Base-by-base conservation (phyloP, 2,113 vertebrate genomes). In the Spheniscus mendiculus region DNA sequence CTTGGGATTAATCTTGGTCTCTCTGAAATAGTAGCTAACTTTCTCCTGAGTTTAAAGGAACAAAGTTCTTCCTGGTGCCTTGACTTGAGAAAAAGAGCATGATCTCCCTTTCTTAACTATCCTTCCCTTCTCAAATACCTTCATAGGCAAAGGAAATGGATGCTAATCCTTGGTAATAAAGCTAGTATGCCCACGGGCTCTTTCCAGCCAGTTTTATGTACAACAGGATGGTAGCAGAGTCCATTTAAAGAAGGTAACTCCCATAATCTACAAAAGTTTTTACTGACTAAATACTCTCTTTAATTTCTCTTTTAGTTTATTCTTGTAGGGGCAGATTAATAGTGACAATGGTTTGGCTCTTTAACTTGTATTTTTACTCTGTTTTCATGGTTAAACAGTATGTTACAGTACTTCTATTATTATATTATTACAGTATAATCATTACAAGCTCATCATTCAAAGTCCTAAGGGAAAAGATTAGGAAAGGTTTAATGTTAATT, bases 131-230 rank as follows among this genome's bases (percentile, higher is more conserved):
- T 81, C 78, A 94, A 86, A 63, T 63, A 84, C 78, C 83, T 96
- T 93, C 93, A 69, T 2, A 85, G 59, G 73, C n/a, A 97, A 97
- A 97, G 73, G 52, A 96, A 96, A 90, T 40, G 29, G 29, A 74
- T 93, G 71, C 15, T 93, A 61, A 82, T 67, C 83, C 62, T 88
- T 92, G 72, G 79, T 88, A 91, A 66, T 87, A 84, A 82, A 89
- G 74, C 11, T 36, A 80, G 32, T 50, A 79, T 55, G 29, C 7
- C 23, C 79, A 58, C 32, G 87, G 67, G 50, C 77, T 86, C 63
- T 74, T 94, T 90, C 58, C 59, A 90, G 67, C 2, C 59, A 74
- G 47, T 66, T 93, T 90, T 53, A 87, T 21, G 65, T 73, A 67
- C 29, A 89, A 78, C 22, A 81, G 36, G 53, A 80, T 62, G 50